phyloP scores from a whole-genome alignment of 2,888 invertebrate species.

The Rhagonycha fulva region DNA sequence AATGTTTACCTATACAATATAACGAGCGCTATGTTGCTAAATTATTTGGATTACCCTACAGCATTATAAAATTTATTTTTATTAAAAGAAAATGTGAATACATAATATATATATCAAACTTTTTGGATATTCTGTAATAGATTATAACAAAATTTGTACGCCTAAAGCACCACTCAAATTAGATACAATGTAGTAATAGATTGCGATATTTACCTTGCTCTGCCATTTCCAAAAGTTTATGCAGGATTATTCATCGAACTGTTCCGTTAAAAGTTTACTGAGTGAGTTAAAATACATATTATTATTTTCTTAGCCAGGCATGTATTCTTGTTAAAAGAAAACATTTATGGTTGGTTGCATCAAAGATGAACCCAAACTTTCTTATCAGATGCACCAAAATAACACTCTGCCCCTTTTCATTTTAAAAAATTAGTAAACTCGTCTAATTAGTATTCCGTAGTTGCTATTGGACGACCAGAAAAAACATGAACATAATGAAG shows the following conservation, averaged over 20 bases:
- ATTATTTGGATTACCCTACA: not conserved
- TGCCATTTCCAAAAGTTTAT: constrained; percentile 42
- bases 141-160: constrained; percentile 39
- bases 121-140: not conserved
- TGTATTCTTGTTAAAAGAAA: not conserved
- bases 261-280: not conserved
- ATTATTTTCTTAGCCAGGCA: not conserved
- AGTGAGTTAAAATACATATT: not conserved
- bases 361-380: no score
- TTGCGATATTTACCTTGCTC: constrained; percentile 38
- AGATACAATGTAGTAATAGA: constrained; percentile 51
- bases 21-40: not conserved
- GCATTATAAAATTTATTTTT: not conserved
- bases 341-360: no score
- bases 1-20: not conserved
- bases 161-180: constrained; percentile 48
- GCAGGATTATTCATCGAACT: not conserved
- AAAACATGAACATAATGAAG: no score
- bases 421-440: no score
- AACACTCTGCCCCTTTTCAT: no score
- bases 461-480: no score
- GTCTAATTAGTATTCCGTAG: no score
- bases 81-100: not conserved
- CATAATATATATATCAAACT: constrained; percentile 1
- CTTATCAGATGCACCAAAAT: no score